phyloP scores from a whole-genome alignment of 2,888 invertebrate species.

The Agonopterix arenella region DNA sequence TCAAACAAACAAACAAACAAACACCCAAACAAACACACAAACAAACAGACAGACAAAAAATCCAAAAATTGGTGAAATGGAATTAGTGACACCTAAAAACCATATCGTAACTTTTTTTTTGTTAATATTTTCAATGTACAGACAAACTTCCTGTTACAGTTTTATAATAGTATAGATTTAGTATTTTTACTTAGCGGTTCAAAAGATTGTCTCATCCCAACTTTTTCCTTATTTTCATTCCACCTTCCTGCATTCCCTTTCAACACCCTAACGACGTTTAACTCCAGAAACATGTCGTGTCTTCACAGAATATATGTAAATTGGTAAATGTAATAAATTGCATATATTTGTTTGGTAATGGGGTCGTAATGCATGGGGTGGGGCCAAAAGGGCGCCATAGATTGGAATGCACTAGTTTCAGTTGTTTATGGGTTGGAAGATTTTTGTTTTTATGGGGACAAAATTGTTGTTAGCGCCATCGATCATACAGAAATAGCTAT shows the following conservation, averaged over 20 bases:
- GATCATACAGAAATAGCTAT: too few species aligned
- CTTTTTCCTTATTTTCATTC: slow-evolving; percentile 6
- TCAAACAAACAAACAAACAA: too few species aligned
- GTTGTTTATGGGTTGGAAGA: slow-evolving; percentile 21
- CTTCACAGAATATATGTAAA: slow-evolving; percentile 68
- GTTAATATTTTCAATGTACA: too few species aligned
- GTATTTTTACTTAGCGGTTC: too few species aligned
- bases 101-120: too few species aligned
- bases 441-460: not conserved
- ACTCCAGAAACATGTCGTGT: slow-evolving; percentile 54
- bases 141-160: too few species aligned
- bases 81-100: too few species aligned
- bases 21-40: too few species aligned
- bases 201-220: not conserved
- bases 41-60: too few species aligned
- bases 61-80: too few species aligned
- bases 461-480: not conserved
- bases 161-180: not conserved
- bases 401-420: slow-evolving; percentile 18
- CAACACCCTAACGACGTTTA: slow-evolving; percentile 51
- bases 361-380: slow-evolving; percentile 56
- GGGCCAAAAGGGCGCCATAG: slow-evolving; percentile 34
- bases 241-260: slow-evolving; percentile 27
- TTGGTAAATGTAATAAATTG: slow-evolving; percentile 75
- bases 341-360: slow-evolving; percentile 70